phyloP scores from a whole-genome alignment of 1,140 invertebrate genomes.

The Aphis craccivora region DNA sequence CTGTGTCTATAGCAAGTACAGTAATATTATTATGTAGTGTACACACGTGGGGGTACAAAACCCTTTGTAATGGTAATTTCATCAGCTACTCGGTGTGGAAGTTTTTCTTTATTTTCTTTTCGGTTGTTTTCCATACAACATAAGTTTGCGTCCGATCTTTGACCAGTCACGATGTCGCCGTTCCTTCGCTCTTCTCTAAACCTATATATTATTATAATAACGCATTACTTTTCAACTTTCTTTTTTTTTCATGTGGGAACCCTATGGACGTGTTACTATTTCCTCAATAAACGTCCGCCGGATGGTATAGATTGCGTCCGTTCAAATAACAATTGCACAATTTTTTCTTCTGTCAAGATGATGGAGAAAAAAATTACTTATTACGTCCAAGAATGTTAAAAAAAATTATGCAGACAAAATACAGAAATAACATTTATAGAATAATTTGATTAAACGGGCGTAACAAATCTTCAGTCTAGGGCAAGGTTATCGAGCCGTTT shows the following conservation, averaged over 20 bases:
- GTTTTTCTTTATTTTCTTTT: background rate
- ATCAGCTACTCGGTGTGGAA: background rate
- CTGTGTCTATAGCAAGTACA: background rate
- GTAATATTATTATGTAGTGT: background rate
- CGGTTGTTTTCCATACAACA: background rate
- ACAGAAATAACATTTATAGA: background rate
- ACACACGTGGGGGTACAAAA: background rate
- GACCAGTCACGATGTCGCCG: background rate
- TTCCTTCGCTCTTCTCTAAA: background rate
- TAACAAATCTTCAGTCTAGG: background rate
- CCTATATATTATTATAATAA: background rate
- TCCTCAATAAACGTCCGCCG: background rate
- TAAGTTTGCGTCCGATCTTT: background rate
- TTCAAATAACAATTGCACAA: background rate
- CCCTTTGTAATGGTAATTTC: background rate
- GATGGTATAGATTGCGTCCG: background rate
- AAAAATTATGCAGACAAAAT: background rate
- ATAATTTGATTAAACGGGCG: background rate
- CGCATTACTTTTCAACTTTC: background rate
- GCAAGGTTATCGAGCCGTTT: background rate
- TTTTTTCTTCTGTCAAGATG: background rate
- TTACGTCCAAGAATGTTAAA: background rate
- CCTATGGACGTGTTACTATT: background rate
- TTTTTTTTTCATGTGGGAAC: conserved; percentile 35
- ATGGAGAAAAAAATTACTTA: background rate